Evolutionary conservation across 2,888 invertebrate species (phyloP).

Genomic region (Elgonia sp.): DNA sequence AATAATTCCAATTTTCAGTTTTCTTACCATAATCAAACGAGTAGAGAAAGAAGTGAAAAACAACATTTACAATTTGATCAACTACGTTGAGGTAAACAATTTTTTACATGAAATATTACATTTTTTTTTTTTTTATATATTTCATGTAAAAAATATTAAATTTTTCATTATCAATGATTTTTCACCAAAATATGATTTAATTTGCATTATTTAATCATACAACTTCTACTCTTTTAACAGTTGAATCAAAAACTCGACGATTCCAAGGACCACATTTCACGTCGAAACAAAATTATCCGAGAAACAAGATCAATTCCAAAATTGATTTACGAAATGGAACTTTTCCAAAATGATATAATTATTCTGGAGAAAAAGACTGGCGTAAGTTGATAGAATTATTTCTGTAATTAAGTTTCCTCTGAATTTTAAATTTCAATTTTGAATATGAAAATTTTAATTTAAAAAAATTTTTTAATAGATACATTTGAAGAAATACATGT

Average conservation of each 20-base stretch:
- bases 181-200: not conserved
- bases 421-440: too few relatives aligned
- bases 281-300: conserved; percentile 88
- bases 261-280: conserved; percentile 86
- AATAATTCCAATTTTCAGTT: conserved; percentile 75
- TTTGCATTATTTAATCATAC: not conserved
- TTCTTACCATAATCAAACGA: conserved; percentile 85
- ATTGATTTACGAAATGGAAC: conserved; percentile 90
- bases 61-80: conserved; percentile 88
- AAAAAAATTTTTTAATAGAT: conserved; percentile 77
- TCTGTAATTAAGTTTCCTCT: too few relatives aligned
- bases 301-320: conserved; percentile 90
- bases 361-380: conserved; percentile 89
- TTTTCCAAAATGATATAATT: conserved; percentile 89
- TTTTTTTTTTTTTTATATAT: not conserved
- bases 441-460: conserved; percentile 77
- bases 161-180: not conserved
- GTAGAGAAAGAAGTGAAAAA: conserved; percentile 89
- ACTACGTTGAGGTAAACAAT: conserved; percentile 88
- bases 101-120: not conserved
- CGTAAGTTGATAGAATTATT: conserved; percentile 83
- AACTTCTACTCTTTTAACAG: conserved; percentile 52
- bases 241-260: conserved; percentile 82
- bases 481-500: conserved; percentile 87
- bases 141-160: not conserved